Conservation (phyloP, 2,888 invertebrate genomes). For the Cheilosia variabilis region DNA sequence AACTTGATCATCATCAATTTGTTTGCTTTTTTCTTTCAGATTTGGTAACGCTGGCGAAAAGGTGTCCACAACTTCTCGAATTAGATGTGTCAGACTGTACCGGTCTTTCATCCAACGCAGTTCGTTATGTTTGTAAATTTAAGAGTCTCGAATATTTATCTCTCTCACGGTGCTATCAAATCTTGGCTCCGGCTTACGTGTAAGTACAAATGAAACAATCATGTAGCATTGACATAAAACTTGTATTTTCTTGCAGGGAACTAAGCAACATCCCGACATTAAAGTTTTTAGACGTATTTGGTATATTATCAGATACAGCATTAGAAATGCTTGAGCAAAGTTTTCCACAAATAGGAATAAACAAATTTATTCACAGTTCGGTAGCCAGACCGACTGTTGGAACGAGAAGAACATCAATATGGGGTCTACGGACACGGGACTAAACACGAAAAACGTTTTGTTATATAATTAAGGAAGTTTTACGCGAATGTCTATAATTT, state of each 20-base stretch:
- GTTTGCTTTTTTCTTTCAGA: slow-evolving; percentile 85
- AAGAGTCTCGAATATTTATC: slow-evolving; percentile 90
- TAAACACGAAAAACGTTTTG: slow-evolving; percentile 81
- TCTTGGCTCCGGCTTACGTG: slow-evolving; percentile 88
- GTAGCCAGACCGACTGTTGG: slow-evolving; percentile 96
- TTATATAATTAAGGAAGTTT: slow-evolving; percentile 42
- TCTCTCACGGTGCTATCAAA: slow-evolving; percentile 91
- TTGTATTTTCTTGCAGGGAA: slow-evolving; percentile 82
- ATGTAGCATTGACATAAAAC: not conserved
- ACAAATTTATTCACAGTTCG: slow-evolving; percentile 91
- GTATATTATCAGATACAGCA: slow-evolving; percentile 87
- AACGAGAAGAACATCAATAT: slow-evolving; percentile 93
- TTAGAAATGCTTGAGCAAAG: slow-evolving; percentile 85
- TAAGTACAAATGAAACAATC: slow-evolving; percentile 83
- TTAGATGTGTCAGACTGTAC: slow-evolving; percentile 95
- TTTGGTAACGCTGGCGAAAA: slow-evolving; percentile 86
- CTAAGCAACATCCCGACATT: slow-evolving; percentile 87
- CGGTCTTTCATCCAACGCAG: slow-evolving; percentile 86
- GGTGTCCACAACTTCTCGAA: slow-evolving; percentile 90
- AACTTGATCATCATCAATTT: not conserved
- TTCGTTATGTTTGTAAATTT: slow-evolving; percentile 86
- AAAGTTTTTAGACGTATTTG: slow-evolving; percentile 92
- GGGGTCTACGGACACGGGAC: slow-evolving; percentile 93
- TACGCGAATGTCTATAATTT: slow-evolving; percentile 24
- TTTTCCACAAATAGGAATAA: slow-evolving; percentile 87